phyloP scores from a whole-genome alignment of 2,888 invertebrate genomes.

The Acanthoscelides obtectus region DNA sequence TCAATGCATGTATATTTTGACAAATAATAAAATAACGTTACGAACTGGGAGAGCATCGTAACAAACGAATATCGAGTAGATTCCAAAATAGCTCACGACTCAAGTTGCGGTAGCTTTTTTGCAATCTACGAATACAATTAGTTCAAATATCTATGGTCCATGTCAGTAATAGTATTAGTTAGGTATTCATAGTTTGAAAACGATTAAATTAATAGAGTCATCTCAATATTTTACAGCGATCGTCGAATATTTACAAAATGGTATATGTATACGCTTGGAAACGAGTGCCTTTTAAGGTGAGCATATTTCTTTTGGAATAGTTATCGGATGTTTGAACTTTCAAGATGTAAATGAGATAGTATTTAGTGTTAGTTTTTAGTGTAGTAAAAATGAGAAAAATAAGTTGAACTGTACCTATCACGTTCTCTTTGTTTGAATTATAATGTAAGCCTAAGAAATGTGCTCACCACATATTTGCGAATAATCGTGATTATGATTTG shows the following conservation, averaged over 20 bases:
- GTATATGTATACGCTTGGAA: neutral
- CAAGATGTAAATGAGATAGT: no score
- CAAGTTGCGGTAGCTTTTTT: neutral
- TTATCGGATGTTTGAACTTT: no score
- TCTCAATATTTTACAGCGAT: neutral
- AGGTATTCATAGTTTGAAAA: conserved; percentile 13
- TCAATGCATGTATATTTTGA: conserved; percentile 26
- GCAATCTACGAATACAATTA: neutral
- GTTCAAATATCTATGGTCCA: conserved; percentile 19
- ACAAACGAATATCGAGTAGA: conserved; percentile 22
- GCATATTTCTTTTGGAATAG: conserved; percentile 12
- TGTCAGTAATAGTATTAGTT: conserved; percentile 13
- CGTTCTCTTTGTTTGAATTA: neutral
- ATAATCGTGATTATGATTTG: neutral
- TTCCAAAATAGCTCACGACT: conserved; percentile 1
- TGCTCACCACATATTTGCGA: neutral
- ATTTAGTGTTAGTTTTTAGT: no score
- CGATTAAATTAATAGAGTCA: conserved; percentile 8
- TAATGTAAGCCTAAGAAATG: neutral
- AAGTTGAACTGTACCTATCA: no score
- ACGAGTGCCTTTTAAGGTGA: conserved; percentile 14
- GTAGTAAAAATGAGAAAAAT: no score
- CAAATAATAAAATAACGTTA: conserved; percentile 24
- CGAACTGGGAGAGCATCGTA: conserved; percentile 18
- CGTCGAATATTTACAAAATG: neutral